Evolutionary conservation across 2,888 invertebrate genomes (phyloP).

Genomic region (Stratiomys singularior): DNA sequence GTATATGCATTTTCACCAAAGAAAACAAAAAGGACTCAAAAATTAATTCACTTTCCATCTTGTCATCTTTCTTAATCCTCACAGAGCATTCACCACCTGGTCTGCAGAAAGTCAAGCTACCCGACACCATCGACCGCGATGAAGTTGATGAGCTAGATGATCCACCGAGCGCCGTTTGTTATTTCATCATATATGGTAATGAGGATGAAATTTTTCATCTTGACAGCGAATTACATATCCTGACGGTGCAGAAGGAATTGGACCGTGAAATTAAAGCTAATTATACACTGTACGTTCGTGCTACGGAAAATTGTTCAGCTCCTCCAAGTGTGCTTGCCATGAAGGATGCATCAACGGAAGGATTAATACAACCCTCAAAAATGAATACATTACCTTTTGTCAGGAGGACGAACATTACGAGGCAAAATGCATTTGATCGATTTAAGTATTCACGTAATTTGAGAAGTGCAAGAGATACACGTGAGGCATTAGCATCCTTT

Average conservation of each 20-base stretch:
- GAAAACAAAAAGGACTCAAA: too few species aligned
- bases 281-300: conserved; percentile 79
- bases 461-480: conserved; percentile 50
- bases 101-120: conserved; percentile 74
- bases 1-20: too few species aligned
- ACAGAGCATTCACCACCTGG: conserved; percentile 71
- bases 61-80: background rate
- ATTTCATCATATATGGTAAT: conserved; percentile 89
- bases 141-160: conserved; percentile 86
- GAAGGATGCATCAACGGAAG: background rate
- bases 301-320: conserved; percentile 82
- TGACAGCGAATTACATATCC: conserved; percentile 76
- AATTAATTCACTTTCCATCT: too few species aligned
- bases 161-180: conserved; percentile 87
- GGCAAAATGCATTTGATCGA: conserved; percentile 55
- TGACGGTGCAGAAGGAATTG: conserved; percentile 68
- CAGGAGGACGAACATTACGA: conserved; percentile 34
- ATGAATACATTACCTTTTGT: conserved; percentile 5
- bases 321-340: conserved; percentile 65
- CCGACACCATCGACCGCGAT: conserved; percentile 86
- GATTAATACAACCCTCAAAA: conserved; percentile 11
- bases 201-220: conserved; percentile 77
- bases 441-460: conserved; percentile 58
- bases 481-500: conserved; percentile 16
- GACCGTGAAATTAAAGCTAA: conserved; percentile 79